Evolutionary conservation across 2,797 vertebrate species (phyloP), one percentile per base, ranked within the genome.

Genomic region (Pantherophis alleghaniensis): DNA sequence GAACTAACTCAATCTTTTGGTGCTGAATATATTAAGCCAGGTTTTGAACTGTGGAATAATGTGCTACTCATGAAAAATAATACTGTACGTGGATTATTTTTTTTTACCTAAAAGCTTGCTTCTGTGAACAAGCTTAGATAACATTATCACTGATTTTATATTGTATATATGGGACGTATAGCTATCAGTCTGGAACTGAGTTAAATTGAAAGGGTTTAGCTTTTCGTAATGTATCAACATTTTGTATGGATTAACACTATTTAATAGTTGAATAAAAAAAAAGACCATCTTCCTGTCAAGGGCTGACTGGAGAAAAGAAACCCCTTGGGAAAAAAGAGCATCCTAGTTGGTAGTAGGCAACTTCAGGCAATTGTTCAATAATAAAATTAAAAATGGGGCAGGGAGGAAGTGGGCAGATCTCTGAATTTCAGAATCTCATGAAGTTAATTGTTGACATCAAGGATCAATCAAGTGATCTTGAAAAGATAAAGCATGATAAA

Each of bases 1-100:
- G 98, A 93, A 96, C 98, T 86, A 99, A 99, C 97, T 98, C 98
- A 10, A 92, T 99, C 2, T 96, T 99, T 94, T 98, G 98, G 98
- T 99, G 99, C 95, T 99, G 97, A 98, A 60, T 89, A 42, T 79
- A 47, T 7, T 69, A n/a, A 90, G n/a, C 10, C 74, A 83, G 90
- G 47, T 90, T 93, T 88, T 53, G 94, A 92, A 92, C 95, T 96
- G 96, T 93, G 95, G 94, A 96, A 94, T 90, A 95, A 94, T 89
- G 93, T 90, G 26, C 55, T 61, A 24, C 61, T 91, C 63, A 16
- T 92, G 63, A 89, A 60, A 95, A 89, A 88, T 93, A 88, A 91
- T 94, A 86, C 26, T 74, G 83, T 18, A 63, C 47, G n/a, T 74
- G 56, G 55, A 91, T 86, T 86, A 11, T 83, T 18, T 7, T 7